Percentiles rank a stretch among this genome's conserved stretches.
phyloP scores from a whole-genome alignment of 2,113 vertebrate species.

The Platysternon megacephalum region DNA sequence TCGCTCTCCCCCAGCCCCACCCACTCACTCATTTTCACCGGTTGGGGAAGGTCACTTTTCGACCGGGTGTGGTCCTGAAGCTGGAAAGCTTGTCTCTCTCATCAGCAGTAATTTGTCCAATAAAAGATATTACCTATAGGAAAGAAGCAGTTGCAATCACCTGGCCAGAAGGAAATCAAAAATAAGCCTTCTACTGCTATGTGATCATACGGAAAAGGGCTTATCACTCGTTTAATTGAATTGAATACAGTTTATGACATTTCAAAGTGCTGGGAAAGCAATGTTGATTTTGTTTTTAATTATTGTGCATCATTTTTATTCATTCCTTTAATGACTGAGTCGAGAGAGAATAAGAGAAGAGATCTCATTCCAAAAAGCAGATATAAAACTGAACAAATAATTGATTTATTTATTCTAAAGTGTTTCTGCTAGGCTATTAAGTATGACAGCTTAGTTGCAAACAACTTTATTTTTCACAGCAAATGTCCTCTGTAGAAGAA shows the following conservation, averaged over 20 bases:
- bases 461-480: constrained; percentile 49
- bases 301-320: neutral
- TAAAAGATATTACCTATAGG: neutral
- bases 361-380: constrained; percentile 16
- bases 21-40: too few relatives aligned
- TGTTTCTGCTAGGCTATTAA: constrained; percentile 31
- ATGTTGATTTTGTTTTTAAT: neutral
- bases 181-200: rapidly evolving
- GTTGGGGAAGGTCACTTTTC: too few relatives aligned
- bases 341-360: neutral
- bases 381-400: neutral
- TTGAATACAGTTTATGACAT: neutral
- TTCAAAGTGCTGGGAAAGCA: neutral
- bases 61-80: neutral
- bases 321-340: constrained; percentile 1
- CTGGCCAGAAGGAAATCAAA: neutral
- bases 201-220: rapidly evolving
- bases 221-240: neutral
- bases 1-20: too few relatives aligned
- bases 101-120: neutral
- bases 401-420: constrained; percentile 8
- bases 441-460: neutral
- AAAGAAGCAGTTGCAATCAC: neutral
- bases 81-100: neutral
- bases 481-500: neutral